Conservation (phyloP, 2,113 vertebrate genomes). For the Carollia perspicillata region DNA sequence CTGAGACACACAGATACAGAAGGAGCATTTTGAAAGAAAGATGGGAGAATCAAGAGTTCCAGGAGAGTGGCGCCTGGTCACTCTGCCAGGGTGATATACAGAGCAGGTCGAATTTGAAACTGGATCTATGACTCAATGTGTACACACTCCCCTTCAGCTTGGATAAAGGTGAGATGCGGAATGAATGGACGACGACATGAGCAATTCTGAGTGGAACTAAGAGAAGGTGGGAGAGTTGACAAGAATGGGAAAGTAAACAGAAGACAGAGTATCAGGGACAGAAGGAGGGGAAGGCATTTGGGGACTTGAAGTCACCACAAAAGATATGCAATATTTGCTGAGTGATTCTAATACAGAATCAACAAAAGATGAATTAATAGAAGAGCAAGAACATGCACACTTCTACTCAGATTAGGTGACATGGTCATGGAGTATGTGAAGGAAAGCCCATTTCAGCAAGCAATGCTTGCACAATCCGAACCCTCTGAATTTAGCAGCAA, state of each 20-base stretch:
- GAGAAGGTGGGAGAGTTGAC: not conserved
- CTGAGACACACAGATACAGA: not conserved
- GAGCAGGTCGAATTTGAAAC: not conserved
- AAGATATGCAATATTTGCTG: not conserved
- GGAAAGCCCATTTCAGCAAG: not conserved
- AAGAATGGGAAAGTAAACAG: not conserved
- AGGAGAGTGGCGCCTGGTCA: not conserved
- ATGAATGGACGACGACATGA: not conserved
- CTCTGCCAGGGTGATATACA: not conserved
- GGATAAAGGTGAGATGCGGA: not conserved
- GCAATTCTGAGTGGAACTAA: not conserved
- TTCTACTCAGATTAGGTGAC: not conserved
- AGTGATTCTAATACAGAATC: not conserved
- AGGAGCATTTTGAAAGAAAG: not conserved
- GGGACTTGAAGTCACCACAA: not conserved
- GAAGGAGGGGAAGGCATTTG: not conserved
- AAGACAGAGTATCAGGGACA: not conserved
- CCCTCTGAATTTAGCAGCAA: not conserved
- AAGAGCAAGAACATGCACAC: not conserved
- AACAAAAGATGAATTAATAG: not conserved
- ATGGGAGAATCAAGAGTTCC: not conserved
- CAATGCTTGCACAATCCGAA: not conserved
- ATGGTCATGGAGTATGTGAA: not conserved
- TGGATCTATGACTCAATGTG: not conserved
- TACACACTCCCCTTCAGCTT: not conserved